phyloP scores from a whole-genome alignment of 1,140 invertebrate genomes.

The Microplitis demolitor region DNA sequence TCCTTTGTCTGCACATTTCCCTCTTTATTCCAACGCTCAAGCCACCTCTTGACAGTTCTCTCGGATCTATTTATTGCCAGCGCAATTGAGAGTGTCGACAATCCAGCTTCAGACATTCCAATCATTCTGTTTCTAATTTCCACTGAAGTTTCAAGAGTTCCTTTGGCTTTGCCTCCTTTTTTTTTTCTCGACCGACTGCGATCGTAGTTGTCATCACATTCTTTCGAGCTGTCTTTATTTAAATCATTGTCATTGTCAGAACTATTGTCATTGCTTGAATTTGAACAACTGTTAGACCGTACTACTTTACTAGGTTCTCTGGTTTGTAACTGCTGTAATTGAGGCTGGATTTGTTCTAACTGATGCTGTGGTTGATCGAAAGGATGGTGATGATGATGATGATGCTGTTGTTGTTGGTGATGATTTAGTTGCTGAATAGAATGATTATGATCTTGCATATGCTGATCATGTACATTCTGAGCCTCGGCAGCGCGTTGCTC shows the following conservation, averaged over 20 bases:
- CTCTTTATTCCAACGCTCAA: constrained; percentile 59
- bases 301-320: neutral
- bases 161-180: constrained; percentile 58
- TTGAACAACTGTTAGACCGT: constrained; percentile 36
- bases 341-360: constrained; percentile 29
- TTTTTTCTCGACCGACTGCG: constrained; percentile 40
- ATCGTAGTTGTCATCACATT: constrained; percentile 2
- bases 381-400: neutral
- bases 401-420: constrained; percentile 33
- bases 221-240: constrained; percentile 30
- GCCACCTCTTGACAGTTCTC: constrained; percentile 58
- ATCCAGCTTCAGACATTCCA: constrained; percentile 59
- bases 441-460: constrained; percentile 5
- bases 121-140: constrained; percentile 61
- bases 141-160: constrained; percentile 57
- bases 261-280: constrained; percentile 41
- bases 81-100: constrained; percentile 58
- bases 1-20: constrained; percentile 60
- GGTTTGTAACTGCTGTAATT: neutral
- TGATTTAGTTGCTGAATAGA: constrained; percentile 25
- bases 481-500: constrained; percentile 33
- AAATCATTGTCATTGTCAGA: constrained; percentile 34
- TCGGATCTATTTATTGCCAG: constrained; percentile 59
- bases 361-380: constrained; percentile 18
- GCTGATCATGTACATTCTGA: constrained; percentile 34